Percentiles rank a stretch among this genome's conserved stretches.
phyloP scores from a whole-genome alignment of 2,797 vertebrate species.

The Orestias chungarensis region DNA sequence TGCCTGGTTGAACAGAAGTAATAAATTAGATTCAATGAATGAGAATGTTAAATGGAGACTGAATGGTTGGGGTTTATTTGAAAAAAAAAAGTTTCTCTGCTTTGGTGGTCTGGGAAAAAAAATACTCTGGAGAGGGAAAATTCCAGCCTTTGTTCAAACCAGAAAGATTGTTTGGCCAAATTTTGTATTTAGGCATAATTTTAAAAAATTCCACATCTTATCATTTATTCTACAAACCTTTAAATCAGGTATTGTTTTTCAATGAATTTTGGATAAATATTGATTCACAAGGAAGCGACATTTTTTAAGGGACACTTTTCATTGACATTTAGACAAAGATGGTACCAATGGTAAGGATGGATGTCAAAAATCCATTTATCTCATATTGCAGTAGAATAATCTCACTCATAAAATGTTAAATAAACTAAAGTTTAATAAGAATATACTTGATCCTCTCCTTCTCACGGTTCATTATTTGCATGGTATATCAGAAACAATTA shows the following conservation, averaged over 20 bases:
- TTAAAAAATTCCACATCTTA: not conserved
- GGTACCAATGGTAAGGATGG: not conserved
- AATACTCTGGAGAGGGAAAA: slow-evolving; percentile 7
- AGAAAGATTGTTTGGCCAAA: not conserved
- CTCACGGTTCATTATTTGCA: no score
- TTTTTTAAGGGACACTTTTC: not conserved
- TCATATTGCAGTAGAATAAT: no score
- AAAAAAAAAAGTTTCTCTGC: slow-evolving; percentile 41
- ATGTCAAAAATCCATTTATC: not conserved
- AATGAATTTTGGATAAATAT: not conserved
- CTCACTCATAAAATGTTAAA: no score
- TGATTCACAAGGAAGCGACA: not conserved
- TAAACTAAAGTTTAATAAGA: no score
- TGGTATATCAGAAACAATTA: no score
- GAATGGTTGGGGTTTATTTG: slow-evolving; percentile 25
- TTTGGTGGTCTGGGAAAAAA: slow-evolving; percentile 28
- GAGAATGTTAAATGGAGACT: slow-evolving; percentile 46
- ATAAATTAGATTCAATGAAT: slow-evolving; percentile 65
- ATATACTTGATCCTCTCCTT: no score
- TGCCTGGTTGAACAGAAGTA: slow-evolving; percentile 61
- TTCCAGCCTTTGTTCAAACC: not conserved
- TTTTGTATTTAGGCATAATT: not conserved
- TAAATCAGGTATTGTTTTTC: not conserved
- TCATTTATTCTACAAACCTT: not conserved
- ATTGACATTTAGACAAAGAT: not conserved